These are phyloP conservation scores for Urosaurus nigricauda DNA, from an alignment of 2,797 vertebrate species.

Conservation along the genomic window DNA sequence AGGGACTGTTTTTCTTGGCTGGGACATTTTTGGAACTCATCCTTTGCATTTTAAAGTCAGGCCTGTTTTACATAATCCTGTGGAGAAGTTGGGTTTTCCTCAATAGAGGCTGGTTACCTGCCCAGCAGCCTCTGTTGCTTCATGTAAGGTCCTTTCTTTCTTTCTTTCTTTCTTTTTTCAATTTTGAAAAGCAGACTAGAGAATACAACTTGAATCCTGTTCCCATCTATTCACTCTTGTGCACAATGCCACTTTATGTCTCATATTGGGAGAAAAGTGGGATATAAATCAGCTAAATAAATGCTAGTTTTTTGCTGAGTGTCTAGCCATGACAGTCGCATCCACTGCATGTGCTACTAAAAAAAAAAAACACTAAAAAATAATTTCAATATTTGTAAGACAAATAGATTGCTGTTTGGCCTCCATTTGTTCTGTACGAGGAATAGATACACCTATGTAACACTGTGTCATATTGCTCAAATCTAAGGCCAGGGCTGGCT, in stretches of 20 bases:
- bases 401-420: neutral
- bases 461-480: neutral
- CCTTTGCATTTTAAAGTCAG: neutral
- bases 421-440: neutral
- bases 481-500: neutral
- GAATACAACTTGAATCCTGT: constrained; percentile 40
- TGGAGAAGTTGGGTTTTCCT: neutral
- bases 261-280: too few species aligned
- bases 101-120: neutral
- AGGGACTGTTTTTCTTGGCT: neutral
- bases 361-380: neutral
- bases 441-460: neutral
- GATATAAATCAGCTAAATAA: too few species aligned
- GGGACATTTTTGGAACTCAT: constrained; percentile 3
- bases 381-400: neutral
- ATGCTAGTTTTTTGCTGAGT: neutral
- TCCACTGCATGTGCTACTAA: constrained; percentile 10
- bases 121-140: constrained; percentile 29
- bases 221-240: constrained; percentile 5
- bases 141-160: neutral
- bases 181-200: neutral
- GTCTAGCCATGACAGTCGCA: neutral
- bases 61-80: neutral
- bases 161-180: neutral
- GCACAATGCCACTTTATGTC: too few species aligned